Evolutionary conservation across 2,113 vertebrate genomes (phyloP).

Genomic region (Antennarius striatus): DNA sequence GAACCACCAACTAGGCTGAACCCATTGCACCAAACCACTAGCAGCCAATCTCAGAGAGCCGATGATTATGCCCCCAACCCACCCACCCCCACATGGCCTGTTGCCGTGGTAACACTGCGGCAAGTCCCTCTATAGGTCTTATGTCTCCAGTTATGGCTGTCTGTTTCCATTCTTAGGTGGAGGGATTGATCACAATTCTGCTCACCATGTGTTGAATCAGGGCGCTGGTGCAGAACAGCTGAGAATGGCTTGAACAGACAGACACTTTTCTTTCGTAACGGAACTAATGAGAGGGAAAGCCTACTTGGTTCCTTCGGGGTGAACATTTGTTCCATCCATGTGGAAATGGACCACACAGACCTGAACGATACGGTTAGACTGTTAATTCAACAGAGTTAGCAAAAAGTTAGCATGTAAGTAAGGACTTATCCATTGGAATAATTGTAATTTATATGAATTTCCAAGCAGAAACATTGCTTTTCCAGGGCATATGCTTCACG

Average conservation of each 20-base stretch:
- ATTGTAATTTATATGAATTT: neutral
- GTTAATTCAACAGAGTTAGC: neutral
- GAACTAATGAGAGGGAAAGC: conserved; percentile 13
- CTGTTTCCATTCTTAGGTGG: conserved; percentile 61
- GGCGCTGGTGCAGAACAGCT: conserved; percentile 45
- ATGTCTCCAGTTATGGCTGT: conserved; percentile 68
- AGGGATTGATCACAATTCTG: conserved; percentile 60
- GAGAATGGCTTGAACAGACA: conserved; percentile 24
- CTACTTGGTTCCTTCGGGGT: conserved; percentile 13
- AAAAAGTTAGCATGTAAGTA: neutral
- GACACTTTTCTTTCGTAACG: conserved; percentile 1
- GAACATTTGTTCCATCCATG: conserved; percentile 25
- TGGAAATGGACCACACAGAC: neutral
- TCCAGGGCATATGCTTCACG: neutral
- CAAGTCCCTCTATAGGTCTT: conserved; percentile 59
- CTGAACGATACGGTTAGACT: conserved; percentile 2
- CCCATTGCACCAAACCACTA: conserved; percentile 61
- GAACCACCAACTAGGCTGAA: conserved; percentile 52
- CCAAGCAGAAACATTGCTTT: neutral
- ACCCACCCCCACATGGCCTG: conserved; percentile 33
- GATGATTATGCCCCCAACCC: conserved; percentile 26
- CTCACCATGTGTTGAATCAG: conserved; percentile 44
- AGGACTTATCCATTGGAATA: too few relatives aligned
- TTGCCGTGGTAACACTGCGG: conserved; percentile 73
- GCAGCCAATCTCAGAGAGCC: conserved; percentile 56